These are phyloP conservation scores for Cebidichthys violaceus DNA, from an alignment of 2,113 vertebrate species.

Conservation along the genomic window DNA sequence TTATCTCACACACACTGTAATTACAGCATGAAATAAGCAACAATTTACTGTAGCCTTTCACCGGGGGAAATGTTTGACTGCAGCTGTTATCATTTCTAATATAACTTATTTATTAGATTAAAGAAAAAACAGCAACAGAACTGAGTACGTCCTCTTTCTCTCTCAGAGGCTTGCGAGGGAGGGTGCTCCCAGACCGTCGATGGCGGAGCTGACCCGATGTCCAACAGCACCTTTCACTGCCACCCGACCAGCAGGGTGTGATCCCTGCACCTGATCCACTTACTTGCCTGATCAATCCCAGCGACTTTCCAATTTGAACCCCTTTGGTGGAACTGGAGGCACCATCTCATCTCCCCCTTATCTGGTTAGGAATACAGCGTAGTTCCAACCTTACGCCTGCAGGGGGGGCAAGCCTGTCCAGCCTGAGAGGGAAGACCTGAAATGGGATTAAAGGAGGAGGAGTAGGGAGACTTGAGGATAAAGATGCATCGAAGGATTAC, in stretches of 20 bases:
- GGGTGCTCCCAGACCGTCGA: constrained; percentile 77
- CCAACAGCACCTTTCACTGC: constrained; percentile 81
- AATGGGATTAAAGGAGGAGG: constrained; percentile 22
- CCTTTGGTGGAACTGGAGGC: constrained; percentile 77
- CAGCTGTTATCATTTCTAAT: not conserved
- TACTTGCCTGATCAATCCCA: constrained; percentile 65
- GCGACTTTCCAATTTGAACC: constrained; percentile 79
- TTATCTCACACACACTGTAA: not conserved
- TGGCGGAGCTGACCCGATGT: constrained; percentile 66
- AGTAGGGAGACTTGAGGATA: constrained; percentile 51
- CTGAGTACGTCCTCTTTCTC: constrained; percentile 11
- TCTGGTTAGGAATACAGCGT: constrained; percentile 82
- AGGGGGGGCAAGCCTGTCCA: constrained; percentile 80
- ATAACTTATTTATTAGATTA: not conserved
- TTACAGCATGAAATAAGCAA: not conserved
- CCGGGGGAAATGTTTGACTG: not conserved
- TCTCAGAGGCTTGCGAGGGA: constrained; percentile 77
- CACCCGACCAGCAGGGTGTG: constrained; percentile 84
- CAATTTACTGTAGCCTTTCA: not conserved
- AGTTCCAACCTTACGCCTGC: constrained; percentile 80
- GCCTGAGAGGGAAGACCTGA: constrained; percentile 72
- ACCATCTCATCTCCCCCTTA: constrained; percentile 69
- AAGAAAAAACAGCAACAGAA: not conserved
- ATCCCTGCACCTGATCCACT: constrained; percentile 61
- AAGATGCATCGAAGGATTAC: constrained; percentile 61